A percentile compares a stretch with the other conserved stretches of the same genome.
Conservation (phyloP, 2,888 invertebrate species). For the Osmoderma eremita region DNA sequence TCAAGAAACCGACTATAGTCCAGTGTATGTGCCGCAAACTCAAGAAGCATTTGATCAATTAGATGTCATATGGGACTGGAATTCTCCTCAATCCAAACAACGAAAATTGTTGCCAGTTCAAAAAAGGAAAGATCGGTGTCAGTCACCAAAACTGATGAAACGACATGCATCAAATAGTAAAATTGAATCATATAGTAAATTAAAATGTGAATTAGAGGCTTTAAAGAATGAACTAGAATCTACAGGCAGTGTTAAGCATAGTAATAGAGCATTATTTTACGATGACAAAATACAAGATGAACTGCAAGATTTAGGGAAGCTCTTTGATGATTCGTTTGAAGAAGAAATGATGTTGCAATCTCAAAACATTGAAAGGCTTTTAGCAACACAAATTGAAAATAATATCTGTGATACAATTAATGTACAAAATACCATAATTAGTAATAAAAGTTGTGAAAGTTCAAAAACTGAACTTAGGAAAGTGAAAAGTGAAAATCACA, state of each 20-base stretch:
- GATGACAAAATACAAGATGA: constrained; percentile 34
- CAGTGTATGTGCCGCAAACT: constrained; percentile 58
- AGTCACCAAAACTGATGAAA: constrained; percentile 58
- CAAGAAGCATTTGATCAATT: constrained; percentile 59
- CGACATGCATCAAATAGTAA: constrained; percentile 54
- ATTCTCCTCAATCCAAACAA: constrained; percentile 58
- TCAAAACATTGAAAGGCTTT: constrained; percentile 56
- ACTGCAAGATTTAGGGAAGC: constrained; percentile 50
- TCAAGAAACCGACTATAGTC: constrained; percentile 51
- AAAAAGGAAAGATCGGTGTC: constrained; percentile 45
- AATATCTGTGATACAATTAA: constrained; percentile 27
- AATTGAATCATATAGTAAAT: constrained; percentile 57
- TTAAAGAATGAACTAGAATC: constrained; percentile 53
- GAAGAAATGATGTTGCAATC: constrained; percentile 58
- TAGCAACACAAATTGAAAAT: constrained; percentile 25
- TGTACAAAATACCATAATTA: constrained; percentile 17
- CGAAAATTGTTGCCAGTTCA: constrained; percentile 44
- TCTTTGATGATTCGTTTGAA: constrained; percentile 58
- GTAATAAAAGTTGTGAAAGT: not conserved
- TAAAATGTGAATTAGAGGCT: constrained; percentile 57
- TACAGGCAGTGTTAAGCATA: not conserved
- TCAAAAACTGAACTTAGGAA: constrained; percentile 40
- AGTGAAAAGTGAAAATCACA: constrained; percentile 36
- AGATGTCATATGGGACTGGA: constrained; percentile 67
- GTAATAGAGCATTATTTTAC: constrained; percentile 1